phyloP scores from a whole-genome alignment of 2,797 vertebrate species.

The Danio tinwini region DNA sequence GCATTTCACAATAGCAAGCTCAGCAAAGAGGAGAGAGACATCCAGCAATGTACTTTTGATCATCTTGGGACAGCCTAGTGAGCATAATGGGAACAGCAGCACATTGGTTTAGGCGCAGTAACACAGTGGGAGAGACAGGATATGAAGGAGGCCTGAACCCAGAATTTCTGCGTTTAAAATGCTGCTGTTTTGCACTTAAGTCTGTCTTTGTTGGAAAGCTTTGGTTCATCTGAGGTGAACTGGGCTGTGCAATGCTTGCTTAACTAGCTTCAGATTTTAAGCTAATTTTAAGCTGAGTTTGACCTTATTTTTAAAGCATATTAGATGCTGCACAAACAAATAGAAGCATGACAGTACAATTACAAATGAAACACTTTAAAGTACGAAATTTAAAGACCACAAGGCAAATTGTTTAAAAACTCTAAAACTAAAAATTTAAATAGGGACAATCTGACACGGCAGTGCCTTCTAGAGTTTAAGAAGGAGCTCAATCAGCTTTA shows the following conservation, averaged over 20 bases:
- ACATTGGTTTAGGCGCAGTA: neutral
- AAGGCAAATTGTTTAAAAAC: too few species aligned
- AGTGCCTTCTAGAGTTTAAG: too few species aligned
- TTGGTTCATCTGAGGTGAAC: neutral
- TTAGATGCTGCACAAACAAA: too few species aligned
- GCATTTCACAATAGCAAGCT: slow-evolving; percentile 45
- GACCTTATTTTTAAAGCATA: neutral
- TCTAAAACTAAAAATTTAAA: too few species aligned
- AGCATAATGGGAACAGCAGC: slow-evolving; percentile 39
- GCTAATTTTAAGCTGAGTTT: neutral
- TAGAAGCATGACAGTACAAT: too few species aligned
- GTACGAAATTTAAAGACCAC: too few species aligned
- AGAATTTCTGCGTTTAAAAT: slow-evolving; percentile 4
- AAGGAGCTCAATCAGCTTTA: too few species aligned
- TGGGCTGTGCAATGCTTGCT: neutral
- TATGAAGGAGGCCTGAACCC: slow-evolving; percentile 1
- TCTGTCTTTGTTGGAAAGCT: neutral
- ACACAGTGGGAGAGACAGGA: slow-evolving; percentile 1
- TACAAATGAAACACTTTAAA: too few species aligned
- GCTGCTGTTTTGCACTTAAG: slow-evolving; percentile 4
- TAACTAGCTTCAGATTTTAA: neutral
- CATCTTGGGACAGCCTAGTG: slow-evolving; percentile 36
- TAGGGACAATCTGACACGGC: too few species aligned
- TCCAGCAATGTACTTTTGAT: slow-evolving; percentile 42
- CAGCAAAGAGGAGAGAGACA: slow-evolving; percentile 44